These are phyloP conservation scores for Pteria penguin DNA, from an alignment of 2,888 invertebrate species.

Conservation along the genomic window DNA sequence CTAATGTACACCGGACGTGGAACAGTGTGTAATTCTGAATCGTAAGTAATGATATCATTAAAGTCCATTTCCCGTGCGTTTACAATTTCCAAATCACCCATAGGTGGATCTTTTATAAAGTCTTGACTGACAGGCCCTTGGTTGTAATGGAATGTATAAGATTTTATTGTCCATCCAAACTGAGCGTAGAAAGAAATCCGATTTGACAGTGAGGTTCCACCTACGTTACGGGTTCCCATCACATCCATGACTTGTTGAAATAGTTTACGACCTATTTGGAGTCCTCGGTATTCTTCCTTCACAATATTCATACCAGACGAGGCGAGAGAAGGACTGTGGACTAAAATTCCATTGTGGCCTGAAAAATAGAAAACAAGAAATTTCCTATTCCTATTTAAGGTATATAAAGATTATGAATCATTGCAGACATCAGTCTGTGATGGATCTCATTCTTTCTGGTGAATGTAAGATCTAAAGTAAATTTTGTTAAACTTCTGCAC, in stretches of 20 bases:
- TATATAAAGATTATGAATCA: too few species aligned
- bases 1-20: conserved; percentile 59
- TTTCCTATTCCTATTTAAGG: too few species aligned
- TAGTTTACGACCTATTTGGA: conserved; percentile 55
- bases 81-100: conserved; percentile 54
- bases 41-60: conserved; percentile 60
- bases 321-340: conserved; percentile 57
- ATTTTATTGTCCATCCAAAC: conserved; percentile 65
- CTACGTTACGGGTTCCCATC: conserved; percentile 62
- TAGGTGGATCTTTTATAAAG: conserved; percentile 45
- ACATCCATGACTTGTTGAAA: conserved; percentile 62
- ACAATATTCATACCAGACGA: conserved; percentile 66
- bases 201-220: conserved; percentile 62
- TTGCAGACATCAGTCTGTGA: too few species aligned
- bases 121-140: conserved; percentile 58
- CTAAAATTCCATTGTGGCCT: conserved; percentile 65
- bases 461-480: too few species aligned
- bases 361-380: conserved; percentile 8
- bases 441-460: too few species aligned
- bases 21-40: conserved; percentile 59
- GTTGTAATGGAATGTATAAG: conserved; percentile 62
- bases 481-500: too few species aligned
- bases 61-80: conserved; percentile 49
- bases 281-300: conserved; percentile 56
- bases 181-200: conserved; percentile 62